A percentile compares a stretch with the other conserved stretches of the same genome.
Conservation (phyloP, 2,797 vertebrate species). For the Rhadinocentrus ornatus region DNA sequence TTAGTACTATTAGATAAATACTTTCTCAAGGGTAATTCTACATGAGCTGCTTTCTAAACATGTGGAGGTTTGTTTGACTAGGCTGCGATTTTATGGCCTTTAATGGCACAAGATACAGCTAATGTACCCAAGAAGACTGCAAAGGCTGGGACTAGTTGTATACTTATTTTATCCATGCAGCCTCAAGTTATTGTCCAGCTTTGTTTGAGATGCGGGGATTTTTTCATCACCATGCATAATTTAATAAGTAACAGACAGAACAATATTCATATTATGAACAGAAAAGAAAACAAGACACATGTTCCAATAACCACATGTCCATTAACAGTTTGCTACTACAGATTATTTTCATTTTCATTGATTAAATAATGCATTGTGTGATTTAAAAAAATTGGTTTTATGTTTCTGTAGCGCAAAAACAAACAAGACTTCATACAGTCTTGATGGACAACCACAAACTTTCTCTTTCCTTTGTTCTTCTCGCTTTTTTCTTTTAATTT, state of each 20-base stretch:
- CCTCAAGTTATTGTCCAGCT: no score
- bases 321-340: no score
- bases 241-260: no score
- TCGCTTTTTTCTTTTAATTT: neutral
- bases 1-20: neutral
- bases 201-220: no score
- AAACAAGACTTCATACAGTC: neutral
- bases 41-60: neutral
- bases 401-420: neutral
- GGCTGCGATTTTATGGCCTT: neutral
- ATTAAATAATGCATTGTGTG: neutral
- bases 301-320: no score
- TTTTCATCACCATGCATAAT: no score
- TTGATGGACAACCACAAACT: neutral
- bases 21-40: neutral
- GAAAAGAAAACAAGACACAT: no score
- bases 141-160: neutral
- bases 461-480: neutral
- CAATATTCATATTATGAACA: no score
- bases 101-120: neutral
- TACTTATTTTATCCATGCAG: neutral
- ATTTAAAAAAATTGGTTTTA: neutral
- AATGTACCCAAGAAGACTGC: neutral
- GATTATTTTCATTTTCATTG: neutral
- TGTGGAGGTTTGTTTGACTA: slow-evolving; percentile 9